Evolutionary conservation across 2,797 vertebrate species (phyloP).

Genomic region (Pterois miles): DNA sequence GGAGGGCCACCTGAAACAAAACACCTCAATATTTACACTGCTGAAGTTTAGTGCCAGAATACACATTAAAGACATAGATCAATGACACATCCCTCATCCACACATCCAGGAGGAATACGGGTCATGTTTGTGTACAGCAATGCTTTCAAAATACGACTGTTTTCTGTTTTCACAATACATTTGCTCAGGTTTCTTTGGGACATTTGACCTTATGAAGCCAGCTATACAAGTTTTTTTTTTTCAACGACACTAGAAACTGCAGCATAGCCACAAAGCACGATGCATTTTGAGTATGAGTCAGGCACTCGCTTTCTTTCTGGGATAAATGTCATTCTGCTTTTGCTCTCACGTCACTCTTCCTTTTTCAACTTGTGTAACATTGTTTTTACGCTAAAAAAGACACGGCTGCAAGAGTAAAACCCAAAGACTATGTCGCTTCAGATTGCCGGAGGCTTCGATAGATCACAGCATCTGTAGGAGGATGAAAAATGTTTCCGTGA

Average conservation of each 20-base stretch:
- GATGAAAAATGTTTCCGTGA: slow-evolving; percentile 2
- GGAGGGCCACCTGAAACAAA: slow-evolving; percentile 34
- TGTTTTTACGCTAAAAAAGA: background rate
- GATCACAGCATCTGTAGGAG: background rate
- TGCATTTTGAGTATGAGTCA: slow-evolving; percentile 35
- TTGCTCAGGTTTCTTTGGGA: slow-evolving; percentile 18
- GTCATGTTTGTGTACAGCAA: slow-evolving; percentile 51
- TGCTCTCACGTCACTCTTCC: background rate
- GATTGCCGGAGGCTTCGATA: background rate
- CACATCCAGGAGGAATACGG: background rate
- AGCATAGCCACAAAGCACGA: slow-evolving; percentile 10
- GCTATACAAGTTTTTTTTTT: slow-evolving; percentile 1
- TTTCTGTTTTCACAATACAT: slow-evolving; percentile 57
- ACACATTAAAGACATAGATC: background rate
- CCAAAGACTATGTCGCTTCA: slow-evolving; percentile 1
- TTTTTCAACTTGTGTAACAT: background rate
- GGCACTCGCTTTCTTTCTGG: slow-evolving; percentile 4
- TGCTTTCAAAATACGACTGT: slow-evolving; percentile 28
- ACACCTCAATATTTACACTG: slow-evolving; percentile 43
- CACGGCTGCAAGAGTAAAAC: background rate
- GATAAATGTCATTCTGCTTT: slow-evolving; percentile 17
- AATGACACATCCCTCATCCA: slow-evolving; percentile 34
- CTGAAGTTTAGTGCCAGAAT: background rate
- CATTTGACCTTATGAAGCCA: slow-evolving; percentile 36
- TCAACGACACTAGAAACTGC: slow-evolving; percentile 11